Percentiles rank a stretch among this genome's conserved stretches.
Evolutionary conservation across 2,888 invertebrate genomes (phyloP).

Genomic region (Galerucella nymphaeae): DNA sequence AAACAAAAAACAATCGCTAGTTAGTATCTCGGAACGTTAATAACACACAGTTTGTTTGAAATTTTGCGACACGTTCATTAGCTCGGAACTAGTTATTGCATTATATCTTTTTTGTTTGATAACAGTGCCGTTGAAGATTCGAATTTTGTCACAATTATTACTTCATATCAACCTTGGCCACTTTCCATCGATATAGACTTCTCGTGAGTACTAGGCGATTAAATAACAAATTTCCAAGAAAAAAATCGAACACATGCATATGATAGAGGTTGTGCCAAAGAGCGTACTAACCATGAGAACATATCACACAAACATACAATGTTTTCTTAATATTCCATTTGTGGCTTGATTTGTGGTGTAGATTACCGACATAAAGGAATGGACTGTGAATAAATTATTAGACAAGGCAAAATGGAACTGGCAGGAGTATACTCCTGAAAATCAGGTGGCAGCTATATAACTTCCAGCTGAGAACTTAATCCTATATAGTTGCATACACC

Average conservation of each 20-base stretch:
- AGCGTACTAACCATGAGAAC: neutral
- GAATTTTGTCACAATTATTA: constrained; percentile 16
- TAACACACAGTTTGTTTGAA: neutral
- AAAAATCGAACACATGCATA: neutral
- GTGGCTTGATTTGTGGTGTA: too few relatives aligned
- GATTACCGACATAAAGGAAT: too few relatives aligned
- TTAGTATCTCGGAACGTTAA: neutral
- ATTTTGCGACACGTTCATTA: constrained; percentile 22
- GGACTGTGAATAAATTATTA: neutral
- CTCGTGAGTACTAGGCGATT: neutral
- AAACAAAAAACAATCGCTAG: neutral
- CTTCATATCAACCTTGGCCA: constrained; percentile 20
- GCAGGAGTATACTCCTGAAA: neutral
- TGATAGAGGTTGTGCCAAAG: neutral
- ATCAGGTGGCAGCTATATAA: neutral
- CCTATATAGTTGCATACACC: too few relatives aligned
- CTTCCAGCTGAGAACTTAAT: neutral
- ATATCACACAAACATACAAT: neutral
- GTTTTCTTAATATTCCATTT: neutral
- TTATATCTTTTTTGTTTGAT: constrained; percentile 6
- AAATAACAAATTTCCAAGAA: neutral
- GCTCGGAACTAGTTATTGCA: constrained; percentile 20
- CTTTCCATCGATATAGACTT: constrained; percentile 12
- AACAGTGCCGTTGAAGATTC: constrained; percentile 22
- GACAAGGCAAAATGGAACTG: neutral